Conservation (phyloP, 2,113 vertebrate genomes). For the Cyprinodon variegatus region DNA sequence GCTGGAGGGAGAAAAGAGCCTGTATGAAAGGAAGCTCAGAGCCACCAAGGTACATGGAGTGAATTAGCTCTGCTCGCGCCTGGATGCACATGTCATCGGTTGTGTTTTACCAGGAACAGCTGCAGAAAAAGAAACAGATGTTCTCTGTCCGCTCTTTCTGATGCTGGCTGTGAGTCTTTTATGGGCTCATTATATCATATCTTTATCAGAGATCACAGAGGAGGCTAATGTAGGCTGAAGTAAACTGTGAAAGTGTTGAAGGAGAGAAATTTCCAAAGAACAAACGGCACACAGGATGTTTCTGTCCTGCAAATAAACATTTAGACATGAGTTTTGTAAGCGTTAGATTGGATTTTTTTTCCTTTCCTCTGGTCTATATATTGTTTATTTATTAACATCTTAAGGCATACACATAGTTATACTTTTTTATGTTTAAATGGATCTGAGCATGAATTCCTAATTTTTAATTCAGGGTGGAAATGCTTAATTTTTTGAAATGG, state of each 20-base stretch:
- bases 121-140: background rate
- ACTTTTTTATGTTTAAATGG: no score
- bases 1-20: conserved; percentile 90
- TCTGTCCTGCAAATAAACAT: background rate
- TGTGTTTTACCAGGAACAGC: background rate
- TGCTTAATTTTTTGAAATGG: no score
- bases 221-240: background rate
- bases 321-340: no score
- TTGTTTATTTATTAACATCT: background rate
- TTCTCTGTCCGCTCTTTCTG: background rate
- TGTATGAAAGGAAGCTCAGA: conserved; percentile 91
- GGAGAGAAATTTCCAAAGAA: background rate
- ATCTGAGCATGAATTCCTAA: no score
- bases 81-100: background rate
- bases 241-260: background rate
- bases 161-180: background rate
- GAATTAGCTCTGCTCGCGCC: background rate
- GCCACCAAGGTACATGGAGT: conserved; percentile 88
- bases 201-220: background rate
- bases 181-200: background rate
- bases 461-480: no score
- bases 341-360: background rate
- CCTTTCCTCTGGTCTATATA: no score
- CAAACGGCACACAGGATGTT: background rate
- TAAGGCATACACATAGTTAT: no score